These are phyloP conservation scores for Carcina quercana DNA, from an alignment of 2,888 invertebrate species.

Conservation along the genomic window DNA sequence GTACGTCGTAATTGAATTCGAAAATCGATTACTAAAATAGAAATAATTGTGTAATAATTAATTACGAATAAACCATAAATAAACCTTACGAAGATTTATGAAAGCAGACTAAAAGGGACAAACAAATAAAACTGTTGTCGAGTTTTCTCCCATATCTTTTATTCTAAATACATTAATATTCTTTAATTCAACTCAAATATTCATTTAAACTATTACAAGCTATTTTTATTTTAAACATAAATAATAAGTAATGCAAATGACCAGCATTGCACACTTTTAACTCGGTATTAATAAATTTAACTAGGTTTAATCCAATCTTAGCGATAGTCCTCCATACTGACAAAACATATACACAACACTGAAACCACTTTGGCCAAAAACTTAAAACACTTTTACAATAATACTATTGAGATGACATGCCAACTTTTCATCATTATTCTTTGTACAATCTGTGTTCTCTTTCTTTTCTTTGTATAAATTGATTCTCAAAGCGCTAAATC, in stretches of 20 bases:
- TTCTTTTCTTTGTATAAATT: too few species aligned
- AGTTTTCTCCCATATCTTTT: slow-evolving; percentile 70
- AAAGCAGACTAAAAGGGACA: too few species aligned
- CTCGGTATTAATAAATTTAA: slow-evolving; percentile 63
- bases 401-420: slow-evolving; percentile 3
- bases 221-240: slow-evolving; percentile 69
- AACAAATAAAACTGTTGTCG: slow-evolving; percentile 11
- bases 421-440: too few species aligned
- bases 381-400: slow-evolving; percentile 23
- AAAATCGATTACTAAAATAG: too few species aligned
- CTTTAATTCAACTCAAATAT: slow-evolving; percentile 73
- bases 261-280: slow-evolving; percentile 72
- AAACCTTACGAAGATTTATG: too few species aligned
- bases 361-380: slow-evolving; percentile 47
- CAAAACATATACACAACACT: slow-evolving; percentile 53
- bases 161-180: slow-evolving; percentile 76
- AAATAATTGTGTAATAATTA: too few species aligned
- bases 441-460: too few species aligned
- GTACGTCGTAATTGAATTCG: too few species aligned
- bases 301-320: slow-evolving; percentile 68
- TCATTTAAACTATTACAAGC: slow-evolving; percentile 74
- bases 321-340: slow-evolving; percentile 61
- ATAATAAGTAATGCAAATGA: slow-evolving; percentile 70
- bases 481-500: too few species aligned
- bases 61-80: too few species aligned